Percentiles rank a stretch among this genome's conserved stretches.
Conservation (phyloP, 1,140 invertebrate genomes). For the Trachelipus rathkii region DNA sequence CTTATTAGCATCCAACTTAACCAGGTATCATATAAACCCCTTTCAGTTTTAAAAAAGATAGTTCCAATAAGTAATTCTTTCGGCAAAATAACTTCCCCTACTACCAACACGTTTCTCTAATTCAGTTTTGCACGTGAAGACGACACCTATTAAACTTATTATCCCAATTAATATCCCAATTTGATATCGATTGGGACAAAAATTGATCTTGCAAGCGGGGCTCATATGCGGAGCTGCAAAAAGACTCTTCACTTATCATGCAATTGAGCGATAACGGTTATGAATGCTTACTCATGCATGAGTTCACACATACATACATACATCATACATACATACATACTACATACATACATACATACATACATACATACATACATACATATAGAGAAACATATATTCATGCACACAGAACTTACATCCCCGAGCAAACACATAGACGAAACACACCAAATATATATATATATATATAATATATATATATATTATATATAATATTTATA, state of each 20-base stretch:
- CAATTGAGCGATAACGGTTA: not conserved
- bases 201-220: not conserved
- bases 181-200: not conserved
- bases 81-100: not conserved
- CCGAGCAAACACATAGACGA: too few species aligned
- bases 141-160: conserved; percentile 8
- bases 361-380: not conserved
- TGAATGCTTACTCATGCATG: not conserved
- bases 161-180: conserved; percentile 5
- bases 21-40: too few species aligned
- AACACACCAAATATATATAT: too few species aligned
- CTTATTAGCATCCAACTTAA: too few species aligned
- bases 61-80: too few species aligned
- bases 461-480: too few species aligned
- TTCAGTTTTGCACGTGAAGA: conserved; percentile 3
- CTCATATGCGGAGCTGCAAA: not conserved
- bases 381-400: not conserved
- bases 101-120: not conserved
- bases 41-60: too few species aligned
- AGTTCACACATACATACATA: not conserved
- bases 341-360: not conserved
- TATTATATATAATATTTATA: too few species aligned
- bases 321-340: not conserved
- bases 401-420: too few species aligned
- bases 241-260: not conserved